phyloP scores from a whole-genome alignment of 92 coral and sea anemone species.

The Heteractis magnifica region DNA sequence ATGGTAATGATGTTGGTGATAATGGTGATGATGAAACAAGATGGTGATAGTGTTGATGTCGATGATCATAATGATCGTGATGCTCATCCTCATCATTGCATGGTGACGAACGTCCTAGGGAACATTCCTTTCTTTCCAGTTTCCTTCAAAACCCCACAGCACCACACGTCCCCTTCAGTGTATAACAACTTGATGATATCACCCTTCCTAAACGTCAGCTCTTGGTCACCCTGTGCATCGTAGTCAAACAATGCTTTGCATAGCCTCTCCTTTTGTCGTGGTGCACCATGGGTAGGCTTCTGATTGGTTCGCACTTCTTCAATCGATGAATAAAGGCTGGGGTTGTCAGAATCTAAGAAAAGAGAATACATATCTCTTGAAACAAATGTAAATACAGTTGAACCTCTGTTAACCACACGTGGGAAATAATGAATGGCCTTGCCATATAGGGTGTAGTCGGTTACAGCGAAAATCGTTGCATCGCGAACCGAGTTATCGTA shows the following conservation, averaged over 20 bases:
- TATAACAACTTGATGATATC: constrained; percentile 60
- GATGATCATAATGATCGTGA: background rate
- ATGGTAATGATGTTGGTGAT: no score
- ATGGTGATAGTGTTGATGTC: background rate
- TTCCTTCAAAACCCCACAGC: constrained; percentile 82
- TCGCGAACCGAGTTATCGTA: no score
- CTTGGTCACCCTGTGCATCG: constrained; percentile 83
- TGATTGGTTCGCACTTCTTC: constrained; percentile 30
- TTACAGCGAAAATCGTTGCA: no score
- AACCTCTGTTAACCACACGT: no score
- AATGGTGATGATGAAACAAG: background rate
- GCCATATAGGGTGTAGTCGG: no score
- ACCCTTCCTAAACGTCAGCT: constrained; percentile 77
- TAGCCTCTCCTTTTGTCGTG: constrained; percentile 41
- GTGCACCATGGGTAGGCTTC: background rate
- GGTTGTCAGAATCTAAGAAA: constrained; percentile 18
- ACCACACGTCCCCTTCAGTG: constrained; percentile 77
- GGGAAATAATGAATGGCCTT: no score
- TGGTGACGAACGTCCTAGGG: constrained; percentile 72
- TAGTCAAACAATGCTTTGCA: constrained; percentile 75
- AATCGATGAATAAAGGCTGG: constrained; percentile 62
- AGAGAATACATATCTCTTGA: background rate
- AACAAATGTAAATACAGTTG: background rate
- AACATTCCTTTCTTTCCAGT: constrained; percentile 78
- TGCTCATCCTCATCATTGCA: constrained; percentile 15